Conservation (phyloP, 1,140 invertebrate species). For the Drosophila serrata region DNA sequence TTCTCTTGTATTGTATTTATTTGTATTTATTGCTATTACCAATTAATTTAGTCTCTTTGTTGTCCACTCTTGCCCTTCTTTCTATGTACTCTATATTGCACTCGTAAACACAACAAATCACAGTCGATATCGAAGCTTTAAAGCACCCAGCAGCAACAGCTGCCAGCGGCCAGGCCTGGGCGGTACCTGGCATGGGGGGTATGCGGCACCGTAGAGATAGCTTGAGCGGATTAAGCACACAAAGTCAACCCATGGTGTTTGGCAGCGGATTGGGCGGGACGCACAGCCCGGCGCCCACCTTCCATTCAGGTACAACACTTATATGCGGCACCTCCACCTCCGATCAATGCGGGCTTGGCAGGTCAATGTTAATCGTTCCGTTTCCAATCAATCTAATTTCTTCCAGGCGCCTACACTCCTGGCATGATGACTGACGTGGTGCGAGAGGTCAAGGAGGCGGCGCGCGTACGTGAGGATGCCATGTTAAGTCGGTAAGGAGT, state of each 20-base stretch:
- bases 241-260: constrained; percentile 84
- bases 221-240: constrained; percentile 85
- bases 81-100: constrained; percentile 55
- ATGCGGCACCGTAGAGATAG: constrained; percentile 86
- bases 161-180: constrained; percentile 59
- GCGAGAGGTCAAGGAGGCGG: constrained; percentile 91
- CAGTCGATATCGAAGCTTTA: constrained; percentile 85
- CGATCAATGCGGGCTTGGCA: no score
- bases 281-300: constrained; percentile 85
- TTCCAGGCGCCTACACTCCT: constrained; percentile 88
- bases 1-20: constrained; percentile 22
- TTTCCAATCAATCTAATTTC: not conserved
- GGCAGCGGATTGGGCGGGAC: constrained; percentile 83
- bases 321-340: not conserved
- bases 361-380: not conserved
- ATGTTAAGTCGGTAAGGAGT: constrained; percentile 86
- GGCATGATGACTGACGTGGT: constrained; percentile 91
- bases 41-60: constrained; percentile 54
- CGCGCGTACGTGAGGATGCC: constrained; percentile 90
- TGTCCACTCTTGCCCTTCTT: constrained; percentile 47
- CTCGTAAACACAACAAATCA: constrained; percentile 40
- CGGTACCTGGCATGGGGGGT: constrained; percentile 66
- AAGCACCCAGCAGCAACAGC: constrained; percentile 80
- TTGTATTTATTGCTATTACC: constrained; percentile 32
- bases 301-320: constrained; percentile 82